A percentile compares a stretch with the other conserved stretches of the same genome.
Conservation (phyloP, 2,888 invertebrate genomes). For the Entomobrya multifasciata region DNA sequence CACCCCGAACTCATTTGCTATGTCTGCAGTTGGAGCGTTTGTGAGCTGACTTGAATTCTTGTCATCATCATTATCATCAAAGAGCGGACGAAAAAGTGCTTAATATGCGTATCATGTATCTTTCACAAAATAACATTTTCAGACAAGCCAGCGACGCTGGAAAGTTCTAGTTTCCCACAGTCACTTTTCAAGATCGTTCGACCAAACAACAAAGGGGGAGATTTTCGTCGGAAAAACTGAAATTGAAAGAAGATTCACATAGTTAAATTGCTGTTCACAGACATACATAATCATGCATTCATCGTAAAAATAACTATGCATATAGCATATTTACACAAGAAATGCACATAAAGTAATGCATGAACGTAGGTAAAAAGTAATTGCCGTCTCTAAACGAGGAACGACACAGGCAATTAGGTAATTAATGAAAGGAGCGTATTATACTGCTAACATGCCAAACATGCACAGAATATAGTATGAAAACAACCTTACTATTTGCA, state of each 20-base stretch:
- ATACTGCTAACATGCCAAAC: not conserved
- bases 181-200: constrained; percentile 36
- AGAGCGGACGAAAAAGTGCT: constrained; percentile 26
- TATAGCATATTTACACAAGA: not conserved
- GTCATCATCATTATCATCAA: constrained; percentile 13
- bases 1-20: constrained; percentile 25
- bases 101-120: constrained; percentile 64
- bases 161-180: not conserved
- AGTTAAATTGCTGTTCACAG: not conserved
- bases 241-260: not conserved
- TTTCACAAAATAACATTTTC: constrained; percentile 44
- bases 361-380: constrained; percentile 46
- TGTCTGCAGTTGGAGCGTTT: constrained; percentile 10
- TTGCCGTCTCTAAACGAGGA: constrained; percentile 61
- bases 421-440: constrained; percentile 59
- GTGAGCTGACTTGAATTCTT: not conserved
- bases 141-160: constrained; percentile 3
- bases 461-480: no score
- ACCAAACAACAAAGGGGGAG: constrained; percentile 17
- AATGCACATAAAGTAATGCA: not conserved
- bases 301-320: no score
- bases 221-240: not conserved
- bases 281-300: not conserved
- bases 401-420: constrained; percentile 68
- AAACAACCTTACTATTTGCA: no score